These are phyloP conservation scores for Silvanus unidentatus DNA, from an alignment of 2,888 invertebrate genomes.

Conservation along the genomic window DNA sequence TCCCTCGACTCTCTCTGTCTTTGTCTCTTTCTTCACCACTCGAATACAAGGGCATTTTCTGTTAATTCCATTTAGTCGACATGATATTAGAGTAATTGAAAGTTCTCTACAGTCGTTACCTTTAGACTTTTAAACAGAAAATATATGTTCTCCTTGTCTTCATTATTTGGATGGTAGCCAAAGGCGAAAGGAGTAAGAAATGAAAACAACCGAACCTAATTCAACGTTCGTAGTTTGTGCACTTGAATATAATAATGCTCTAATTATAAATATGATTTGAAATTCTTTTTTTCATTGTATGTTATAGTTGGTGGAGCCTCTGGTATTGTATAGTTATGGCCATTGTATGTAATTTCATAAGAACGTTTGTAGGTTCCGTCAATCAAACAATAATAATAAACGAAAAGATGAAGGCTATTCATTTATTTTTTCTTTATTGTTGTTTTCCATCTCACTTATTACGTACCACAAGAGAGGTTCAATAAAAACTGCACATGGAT, in stretches of 20 bases:
- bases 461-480: too few relatives aligned
- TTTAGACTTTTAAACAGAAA: not conserved
- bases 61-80: too few relatives aligned
- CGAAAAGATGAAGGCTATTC: constrained; percentile 20
- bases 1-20: too few relatives aligned
- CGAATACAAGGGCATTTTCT: too few relatives aligned
- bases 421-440: constrained; percentile 11
- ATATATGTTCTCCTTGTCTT: not conserved
- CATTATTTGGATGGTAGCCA: constrained; percentile 26
- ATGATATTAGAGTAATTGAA: too few relatives aligned
- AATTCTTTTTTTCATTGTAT: constrained; percentile 9
- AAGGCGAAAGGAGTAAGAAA: constrained; percentile 15
- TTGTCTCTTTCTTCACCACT: too few relatives aligned
- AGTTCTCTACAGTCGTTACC: too few relatives aligned
- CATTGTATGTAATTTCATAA: constrained; percentile 17
- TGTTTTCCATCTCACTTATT: not conserved
- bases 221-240: constrained; percentile 13
- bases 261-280: constrained; percentile 32
- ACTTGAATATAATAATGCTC: constrained; percentile 28
- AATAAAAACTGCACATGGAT: too few relatives aligned
- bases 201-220: constrained; percentile 15
- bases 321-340: constrained; percentile 15
- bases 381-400: constrained; percentile 22
- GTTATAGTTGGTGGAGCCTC: not conserved
- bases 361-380: constrained; percentile 15